Conservation (phyloP, 2,797 vertebrate genomes). For the Muscicapa striata region DNA sequence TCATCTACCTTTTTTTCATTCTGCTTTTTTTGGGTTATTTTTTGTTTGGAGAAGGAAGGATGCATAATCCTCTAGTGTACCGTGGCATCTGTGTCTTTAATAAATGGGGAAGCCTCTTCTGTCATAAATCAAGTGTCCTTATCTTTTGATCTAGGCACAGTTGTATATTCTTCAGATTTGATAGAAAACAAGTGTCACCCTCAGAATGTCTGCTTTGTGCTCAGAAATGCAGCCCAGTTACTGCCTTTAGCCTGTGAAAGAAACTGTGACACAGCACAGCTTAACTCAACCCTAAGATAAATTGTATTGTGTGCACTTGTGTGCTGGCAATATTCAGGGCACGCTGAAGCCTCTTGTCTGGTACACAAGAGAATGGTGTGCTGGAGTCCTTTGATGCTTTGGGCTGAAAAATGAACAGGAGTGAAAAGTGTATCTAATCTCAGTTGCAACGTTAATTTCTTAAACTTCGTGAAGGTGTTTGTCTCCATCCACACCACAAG, state of each 20-base stretch:
- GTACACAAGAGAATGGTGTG: not conserved
- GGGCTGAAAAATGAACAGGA: not conserved
- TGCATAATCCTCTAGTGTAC: not conserved
- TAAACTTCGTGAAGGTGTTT: not conserved
- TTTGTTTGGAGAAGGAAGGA: not conserved
- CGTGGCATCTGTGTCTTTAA: not conserved
- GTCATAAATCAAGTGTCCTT: not conserved
- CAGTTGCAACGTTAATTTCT: not conserved
- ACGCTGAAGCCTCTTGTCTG: not conserved
- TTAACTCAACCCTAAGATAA: not conserved
- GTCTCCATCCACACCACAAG: not conserved
- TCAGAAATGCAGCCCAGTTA: not conserved
- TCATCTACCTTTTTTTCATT: not conserved
- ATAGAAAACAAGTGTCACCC: not conserved
- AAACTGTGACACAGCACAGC: not conserved
- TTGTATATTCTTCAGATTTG: not conserved
- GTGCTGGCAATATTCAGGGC: not conserved
- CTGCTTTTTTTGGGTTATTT: not conserved
- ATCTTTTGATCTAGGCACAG: not conserved
- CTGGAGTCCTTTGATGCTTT: not conserved
- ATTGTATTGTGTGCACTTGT: not conserved
- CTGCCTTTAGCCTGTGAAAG: not conserved
- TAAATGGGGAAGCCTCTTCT: fast-evolving
- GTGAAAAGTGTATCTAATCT: not conserved
- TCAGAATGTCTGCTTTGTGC: not conserved